Base-by-base conservation (phyloP, 2,888 invertebrate species). In the Andrena chrysosceles region DNA sequence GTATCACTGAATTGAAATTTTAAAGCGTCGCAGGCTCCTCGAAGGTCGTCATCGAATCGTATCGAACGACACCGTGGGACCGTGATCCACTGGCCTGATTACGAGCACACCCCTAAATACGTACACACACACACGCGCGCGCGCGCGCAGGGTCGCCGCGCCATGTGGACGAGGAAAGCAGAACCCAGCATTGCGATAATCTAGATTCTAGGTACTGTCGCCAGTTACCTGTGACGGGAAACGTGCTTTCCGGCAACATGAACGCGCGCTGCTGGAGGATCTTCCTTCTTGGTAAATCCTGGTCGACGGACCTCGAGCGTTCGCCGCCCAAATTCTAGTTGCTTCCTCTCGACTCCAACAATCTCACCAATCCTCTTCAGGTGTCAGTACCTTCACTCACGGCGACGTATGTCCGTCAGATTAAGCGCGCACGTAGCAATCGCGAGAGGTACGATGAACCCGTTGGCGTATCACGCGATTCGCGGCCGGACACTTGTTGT, bases 231-330 rank as follows among this genome's bases (percentile, higher is more conserved):
- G 93, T 93, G 75, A 94, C 91, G 93, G 94, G 93, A 94, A 94
- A 94, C 78, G 91, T 91, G 90, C 92, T 94, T 93, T 94, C 93
- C 83, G 94, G 93, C 92, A 94, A 93, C 94, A 94, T 94, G 91
- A 91, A 93, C 85, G 83, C 49, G 54, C 71, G 16, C 67, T 85
- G 76, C 59, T 49, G 48, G 52, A 48, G 6, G 71, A 75, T 77
- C 76, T 6, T 35, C 42, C 54, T 35, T 33, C 64, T 72, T 26
- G 59, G 16, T 63, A 64, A 83, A 78, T 63, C 54, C 73, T 72
- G 59, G 31, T 49, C 29, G 33, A 6, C 26, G 63, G 23, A 35
- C 16, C 60, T 29, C 78, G 70, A 52, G 52, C 35, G 52, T 56
- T 10, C 8, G 10, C 54, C 20, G 8, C 42, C 4, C 1, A 42